phyloP scores from a whole-genome alignment of 2,888 invertebrate species.

The Atherix ibis region DNA sequence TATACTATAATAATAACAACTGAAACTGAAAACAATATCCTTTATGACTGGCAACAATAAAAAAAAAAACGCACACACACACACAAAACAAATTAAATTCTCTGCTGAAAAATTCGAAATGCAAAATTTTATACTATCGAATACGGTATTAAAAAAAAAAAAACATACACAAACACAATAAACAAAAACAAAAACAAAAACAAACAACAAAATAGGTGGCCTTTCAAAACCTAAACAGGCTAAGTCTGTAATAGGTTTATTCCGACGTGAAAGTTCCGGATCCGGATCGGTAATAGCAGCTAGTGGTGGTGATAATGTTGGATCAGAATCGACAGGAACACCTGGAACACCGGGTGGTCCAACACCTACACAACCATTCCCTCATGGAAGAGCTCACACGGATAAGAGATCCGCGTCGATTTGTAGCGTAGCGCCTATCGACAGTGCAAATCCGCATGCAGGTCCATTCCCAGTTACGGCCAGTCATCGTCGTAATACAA shows the following conservation, averaged over 20 bases:
- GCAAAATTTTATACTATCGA: too few relatives aligned
- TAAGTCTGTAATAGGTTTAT: slow-evolving; percentile 78
- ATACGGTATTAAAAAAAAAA: too few relatives aligned
- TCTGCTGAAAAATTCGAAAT: too few relatives aligned
- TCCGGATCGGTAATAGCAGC: slow-evolving; percentile 41
- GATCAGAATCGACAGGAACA: slow-evolving; percentile 26
- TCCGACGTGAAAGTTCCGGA: slow-evolving; percentile 66
- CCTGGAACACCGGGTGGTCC: slow-evolving; percentile 19
- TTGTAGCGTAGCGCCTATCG: slow-evolving; percentile 33
- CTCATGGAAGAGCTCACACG: not conserved
- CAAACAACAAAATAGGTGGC: slow-evolving; percentile 42
- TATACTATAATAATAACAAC: too few relatives aligned
- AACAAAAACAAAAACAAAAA: slow-evolving; percentile 6
- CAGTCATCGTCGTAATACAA: slow-evolving; percentile 48
- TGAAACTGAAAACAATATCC: too few relatives aligned
- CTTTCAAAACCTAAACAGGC: slow-evolving; percentile 72
- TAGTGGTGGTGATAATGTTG: slow-evolving; percentile 30
- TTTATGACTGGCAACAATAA: slow-evolving; percentile 1
- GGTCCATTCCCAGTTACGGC: slow-evolving; percentile 50
- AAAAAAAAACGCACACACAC: slow-evolving; percentile 7
- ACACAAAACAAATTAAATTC: slow-evolving; percentile 1
- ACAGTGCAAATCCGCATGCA: slow-evolving; percentile 42
- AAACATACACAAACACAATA: slow-evolving; percentile 8
- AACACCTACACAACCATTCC: slow-evolving; percentile 14
- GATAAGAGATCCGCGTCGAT: slow-evolving; percentile 15